Conservation (phyloP, 2,888 invertebrate species). For the Pycnomerus fuliginosus region DNA sequence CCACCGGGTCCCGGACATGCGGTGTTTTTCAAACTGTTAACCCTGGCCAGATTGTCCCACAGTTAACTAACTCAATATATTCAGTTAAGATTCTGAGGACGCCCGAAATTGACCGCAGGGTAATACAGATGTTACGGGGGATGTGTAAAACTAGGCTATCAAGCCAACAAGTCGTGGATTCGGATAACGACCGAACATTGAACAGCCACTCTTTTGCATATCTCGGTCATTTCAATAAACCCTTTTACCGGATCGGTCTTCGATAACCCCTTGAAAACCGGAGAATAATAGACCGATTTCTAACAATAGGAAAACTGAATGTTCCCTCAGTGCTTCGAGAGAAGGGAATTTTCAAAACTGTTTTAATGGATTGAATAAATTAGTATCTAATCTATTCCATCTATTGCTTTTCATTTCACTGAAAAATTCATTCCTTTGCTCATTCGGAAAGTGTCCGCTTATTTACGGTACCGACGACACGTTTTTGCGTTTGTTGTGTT, state of each 20-base stretch:
- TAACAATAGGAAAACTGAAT: constrained; percentile 28
- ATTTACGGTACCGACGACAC: constrained; percentile 7
- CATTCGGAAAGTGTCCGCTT: constrained; percentile 3
- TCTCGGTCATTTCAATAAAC: constrained; percentile 23
- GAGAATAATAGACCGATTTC: constrained; percentile 28
- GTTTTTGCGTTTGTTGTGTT: constrained; percentile 21
- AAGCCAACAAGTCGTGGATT: constrained; percentile 4
- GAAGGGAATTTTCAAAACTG: too few relatives aligned
- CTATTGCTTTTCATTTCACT: too few relatives aligned
- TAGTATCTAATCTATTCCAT: too few relatives aligned
- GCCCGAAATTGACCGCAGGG: constrained; percentile 18
- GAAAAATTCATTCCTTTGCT: too few relatives aligned
- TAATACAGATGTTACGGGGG: constrained; percentile 14
- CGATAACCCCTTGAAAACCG: constrained; percentile 16
- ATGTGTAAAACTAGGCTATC: constrained; percentile 7
- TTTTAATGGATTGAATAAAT: too few relatives aligned
- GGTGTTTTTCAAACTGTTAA: constrained; percentile 10
- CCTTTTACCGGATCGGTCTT: constrained; percentile 17
- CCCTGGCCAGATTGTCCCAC: constrained; percentile 5
- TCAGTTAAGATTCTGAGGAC: constrained; percentile 14
- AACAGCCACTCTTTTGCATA: constrained; percentile 14
- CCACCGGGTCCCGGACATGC: constrained; percentile 3
- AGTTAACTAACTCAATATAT: constrained; percentile 15
- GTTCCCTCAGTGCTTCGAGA: too few relatives aligned
- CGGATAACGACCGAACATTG: constrained; percentile 1